phyloP scores from a whole-genome alignment of 2,888 invertebrate species.

The Dioctria rufipes region DNA sequence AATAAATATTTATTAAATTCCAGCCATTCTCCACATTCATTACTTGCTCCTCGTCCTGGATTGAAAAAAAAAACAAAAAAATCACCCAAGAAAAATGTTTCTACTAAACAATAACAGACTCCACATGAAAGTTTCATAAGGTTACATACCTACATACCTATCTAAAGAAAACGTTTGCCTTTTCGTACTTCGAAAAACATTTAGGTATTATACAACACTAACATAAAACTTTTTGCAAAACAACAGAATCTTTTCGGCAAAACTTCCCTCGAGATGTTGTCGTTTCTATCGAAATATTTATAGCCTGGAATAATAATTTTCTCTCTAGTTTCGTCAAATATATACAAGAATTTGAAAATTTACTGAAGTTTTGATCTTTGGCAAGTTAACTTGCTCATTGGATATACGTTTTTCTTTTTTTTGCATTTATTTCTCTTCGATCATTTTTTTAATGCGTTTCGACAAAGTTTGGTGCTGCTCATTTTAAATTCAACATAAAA shows the following conservation, averaged over 20 bases:
- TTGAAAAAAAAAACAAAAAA: too few species aligned
- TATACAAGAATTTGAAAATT: slow-evolving; percentile 4
- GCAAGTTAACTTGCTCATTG: background rate
- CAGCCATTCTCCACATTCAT: too few species aligned
- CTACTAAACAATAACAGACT: background rate
- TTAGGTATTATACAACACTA: background rate
- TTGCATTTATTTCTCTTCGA: slow-evolving; percentile 21
- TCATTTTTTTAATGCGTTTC: slow-evolving; percentile 39
- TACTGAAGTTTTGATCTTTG: background rate
- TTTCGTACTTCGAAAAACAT: slow-evolving; percentile 1
- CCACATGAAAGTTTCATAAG: slow-evolving; percentile 33
- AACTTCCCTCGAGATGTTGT: slow-evolving; percentile 3
- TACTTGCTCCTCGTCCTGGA: too few species aligned
- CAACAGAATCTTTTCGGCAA: background rate
- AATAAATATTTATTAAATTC: too few species aligned
- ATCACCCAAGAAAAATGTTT: too few species aligned
- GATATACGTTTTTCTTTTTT: background rate
- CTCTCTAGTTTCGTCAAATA: slow-evolving; percentile 18
- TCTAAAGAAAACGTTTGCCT: background rate
- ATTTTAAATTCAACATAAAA: slow-evolving; percentile 43
- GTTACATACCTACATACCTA: background rate
- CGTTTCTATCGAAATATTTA: background rate
- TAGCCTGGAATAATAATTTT: background rate
- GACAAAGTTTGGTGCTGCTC: slow-evolving; percentile 28
- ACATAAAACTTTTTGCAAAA: background rate